phyloP scores from a whole-genome alignment of 2,113 vertebrate species.

The Pseudorectes ferrugineus region DNA sequence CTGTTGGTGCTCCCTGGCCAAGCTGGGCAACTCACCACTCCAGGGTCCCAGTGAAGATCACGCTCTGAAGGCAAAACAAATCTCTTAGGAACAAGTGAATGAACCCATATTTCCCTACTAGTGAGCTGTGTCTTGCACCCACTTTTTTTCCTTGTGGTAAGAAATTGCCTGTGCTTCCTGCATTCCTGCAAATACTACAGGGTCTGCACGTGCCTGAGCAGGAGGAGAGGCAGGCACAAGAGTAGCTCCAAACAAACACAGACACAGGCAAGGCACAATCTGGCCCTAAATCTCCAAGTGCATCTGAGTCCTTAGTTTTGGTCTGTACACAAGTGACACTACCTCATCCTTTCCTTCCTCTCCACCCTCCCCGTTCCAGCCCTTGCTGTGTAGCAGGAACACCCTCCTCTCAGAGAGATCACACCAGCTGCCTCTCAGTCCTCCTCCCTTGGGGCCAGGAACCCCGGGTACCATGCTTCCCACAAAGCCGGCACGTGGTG shows the following conservation, averaged over 20 bases:
- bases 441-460: not conserved
- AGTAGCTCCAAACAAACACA: not conserved
- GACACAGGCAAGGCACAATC: not conserved
- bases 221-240: not conserved
- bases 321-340: not conserved
- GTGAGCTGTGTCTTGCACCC: not conserved
- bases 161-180: not conserved
- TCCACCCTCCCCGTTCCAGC: not conserved
- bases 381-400: not conserved
- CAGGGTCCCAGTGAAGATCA: not conserved
- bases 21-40: not conserved
- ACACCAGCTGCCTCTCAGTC: not conserved
- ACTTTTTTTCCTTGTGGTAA: not conserved
- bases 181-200: not conserved
- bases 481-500: fast-evolving
- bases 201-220: not conserved
- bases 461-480: not conserved
- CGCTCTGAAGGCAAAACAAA: not conserved
- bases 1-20: not conserved
- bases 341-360: not conserved
- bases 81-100: not conserved
- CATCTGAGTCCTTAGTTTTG: not conserved
- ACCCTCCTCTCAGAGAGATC: not conserved
- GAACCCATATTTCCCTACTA: not conserved
- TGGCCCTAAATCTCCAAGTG: not conserved